Base-by-base conservation (phyloP, 2,113 vertebrate species). In the Aphyosemion australe region DNA sequence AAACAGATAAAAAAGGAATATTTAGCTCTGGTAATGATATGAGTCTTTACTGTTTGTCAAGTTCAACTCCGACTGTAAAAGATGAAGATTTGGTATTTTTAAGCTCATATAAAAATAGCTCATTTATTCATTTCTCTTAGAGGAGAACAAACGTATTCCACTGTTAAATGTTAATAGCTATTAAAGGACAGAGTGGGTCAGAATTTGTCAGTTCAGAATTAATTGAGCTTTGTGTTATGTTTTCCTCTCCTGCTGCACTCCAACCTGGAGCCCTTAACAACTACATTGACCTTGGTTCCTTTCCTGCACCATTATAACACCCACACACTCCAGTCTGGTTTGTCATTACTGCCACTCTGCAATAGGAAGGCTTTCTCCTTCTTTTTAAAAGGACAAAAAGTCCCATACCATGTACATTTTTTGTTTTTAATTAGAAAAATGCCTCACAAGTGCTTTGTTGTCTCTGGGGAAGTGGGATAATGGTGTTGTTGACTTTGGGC, bases 381-480 rank as follows among this genome's bases (percentile, higher is more conserved):
- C 19, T 6, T 52, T 57, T 78, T 37, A 74, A 26, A 70, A 82
- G 73, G 52, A 52, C 52, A 47, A 49, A 1, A 20, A 67, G 55
- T 57, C 41, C 56, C n/a, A 13, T 39, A 21, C n/a, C 41, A 43
- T 47, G 42, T 16, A 18, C 2, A n/a, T 13, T 31, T 26, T 52
- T 39, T 52, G 56, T 53, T n/a, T 19, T 10, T 69, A 73, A 66
- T 84, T 67, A 78, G 65, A 21, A 67, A 66, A 67, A 79, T 39
- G 46, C 52, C 16, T 55, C 54, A 59, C 21, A 67, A 74, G 69
- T 42, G 47, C 47, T 16, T 45, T 63, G 42, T 50, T 66, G 63
- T 79, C 65, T 48, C 46, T 48, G n/a, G 46, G 16, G 46, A 48
- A 9, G 11, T 8, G 16, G 16, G 45, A n/a, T 18, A 47, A 47